Percentiles rank a stretch among this genome's conserved stretches.
Conservation (phyloP, 2,888 invertebrate genomes). For the Diarsia brunnea region DNA sequence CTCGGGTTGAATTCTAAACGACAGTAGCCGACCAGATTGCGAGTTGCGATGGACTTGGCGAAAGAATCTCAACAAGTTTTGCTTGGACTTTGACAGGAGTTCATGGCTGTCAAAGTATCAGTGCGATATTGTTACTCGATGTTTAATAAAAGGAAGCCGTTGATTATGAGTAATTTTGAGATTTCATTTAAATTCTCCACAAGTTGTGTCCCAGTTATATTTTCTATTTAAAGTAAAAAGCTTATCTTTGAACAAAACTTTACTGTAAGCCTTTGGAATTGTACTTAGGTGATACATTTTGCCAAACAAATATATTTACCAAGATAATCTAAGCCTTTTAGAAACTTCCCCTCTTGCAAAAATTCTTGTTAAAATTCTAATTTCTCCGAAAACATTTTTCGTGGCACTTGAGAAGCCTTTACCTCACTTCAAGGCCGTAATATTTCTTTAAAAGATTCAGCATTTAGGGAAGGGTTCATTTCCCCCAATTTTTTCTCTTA, state of each 20-base stretch:
- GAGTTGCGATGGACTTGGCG: conserved; percentile 54
- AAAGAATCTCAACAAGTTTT: conserved; percentile 65
- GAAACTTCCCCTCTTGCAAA: conserved; percentile 41
- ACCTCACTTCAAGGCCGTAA: conserved; percentile 56
- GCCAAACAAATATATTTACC: conserved; percentile 54
- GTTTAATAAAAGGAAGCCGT: conserved; percentile 45
- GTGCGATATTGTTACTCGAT: conserved; percentile 18
- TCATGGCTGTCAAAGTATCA: conserved; percentile 31
- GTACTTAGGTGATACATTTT: conserved; percentile 43
- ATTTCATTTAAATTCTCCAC: conserved; percentile 18
- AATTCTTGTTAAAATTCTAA: conserved; percentile 63
- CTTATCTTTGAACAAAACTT: conserved; percentile 48
- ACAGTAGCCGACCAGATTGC: conserved; percentile 68
- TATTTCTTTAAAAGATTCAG: conserved; percentile 55
- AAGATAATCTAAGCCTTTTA: conserved; percentile 56
- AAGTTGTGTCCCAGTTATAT: conserved; percentile 17
- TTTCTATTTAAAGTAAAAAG: conserved; percentile 22
- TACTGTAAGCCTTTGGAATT: conserved; percentile 30
- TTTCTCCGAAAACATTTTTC: conserved; percentile 60
- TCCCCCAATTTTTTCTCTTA: conserved; percentile 55
- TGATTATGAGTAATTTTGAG: conserved; percentile 36
- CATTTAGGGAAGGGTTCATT: conserved; percentile 64
- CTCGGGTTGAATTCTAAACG: conserved; percentile 76
- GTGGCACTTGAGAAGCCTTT: conserved; percentile 51
- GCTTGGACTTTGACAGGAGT: conserved; percentile 50